Evolutionary conservation across 2,113 vertebrate species (phyloP).

Genomic region (Pteropus alecto): DNA sequence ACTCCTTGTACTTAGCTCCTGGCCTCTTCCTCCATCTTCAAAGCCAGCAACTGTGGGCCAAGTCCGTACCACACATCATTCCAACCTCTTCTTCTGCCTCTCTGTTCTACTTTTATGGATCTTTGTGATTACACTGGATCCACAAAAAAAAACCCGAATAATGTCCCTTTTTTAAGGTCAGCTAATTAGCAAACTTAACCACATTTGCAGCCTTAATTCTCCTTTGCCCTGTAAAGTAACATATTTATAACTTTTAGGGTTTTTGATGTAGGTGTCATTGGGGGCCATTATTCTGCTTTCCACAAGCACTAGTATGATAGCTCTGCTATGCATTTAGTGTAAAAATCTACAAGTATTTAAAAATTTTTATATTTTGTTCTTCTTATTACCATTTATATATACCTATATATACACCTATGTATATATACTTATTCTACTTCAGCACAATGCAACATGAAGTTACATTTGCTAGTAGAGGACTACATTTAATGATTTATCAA

Average conservation of each 20-base stretch:
- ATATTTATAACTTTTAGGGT: not conserved
- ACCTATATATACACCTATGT: too few species aligned
- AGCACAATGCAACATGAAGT: not conserved
- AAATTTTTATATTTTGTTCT: not conserved
- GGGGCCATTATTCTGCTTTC: not conserved
- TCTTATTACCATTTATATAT: not conserved
- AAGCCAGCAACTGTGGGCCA: accelerated
- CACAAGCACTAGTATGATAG: not conserved
- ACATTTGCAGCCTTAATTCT: not conserved
- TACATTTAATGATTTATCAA: not conserved
- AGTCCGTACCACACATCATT: accelerated
- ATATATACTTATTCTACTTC: not conserved
- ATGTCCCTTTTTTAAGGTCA: not conserved
- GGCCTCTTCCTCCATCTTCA: not conserved
- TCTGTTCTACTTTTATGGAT: not conserved
- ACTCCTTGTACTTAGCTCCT: not conserved
- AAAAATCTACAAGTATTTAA: not conserved
- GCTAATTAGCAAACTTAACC: not conserved
- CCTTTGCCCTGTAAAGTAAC: not conserved
- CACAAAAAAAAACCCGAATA: not conserved
- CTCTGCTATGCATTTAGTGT: not conserved
- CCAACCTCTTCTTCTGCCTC: not conserved
- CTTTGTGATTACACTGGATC: accelerated
- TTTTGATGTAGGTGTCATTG: not conserved
- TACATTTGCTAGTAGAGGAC: not conserved